phyloP scores from a whole-genome alignment of 37 sponge, comb jelly and placozoan genomes.

The Geodia barretti region DNA sequence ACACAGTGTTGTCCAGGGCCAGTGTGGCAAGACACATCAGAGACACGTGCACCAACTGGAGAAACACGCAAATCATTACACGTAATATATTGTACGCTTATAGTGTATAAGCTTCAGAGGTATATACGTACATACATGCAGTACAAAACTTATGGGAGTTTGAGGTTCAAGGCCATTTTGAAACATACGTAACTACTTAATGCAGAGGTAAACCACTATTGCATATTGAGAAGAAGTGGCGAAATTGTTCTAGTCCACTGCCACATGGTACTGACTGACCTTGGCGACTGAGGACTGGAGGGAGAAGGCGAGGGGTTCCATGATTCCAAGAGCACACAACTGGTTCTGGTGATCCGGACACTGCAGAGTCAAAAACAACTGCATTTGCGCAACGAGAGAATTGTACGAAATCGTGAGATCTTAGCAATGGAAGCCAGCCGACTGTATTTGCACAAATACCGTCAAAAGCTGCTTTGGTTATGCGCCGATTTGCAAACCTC shows the following conservation, averaged over 20 bases:
- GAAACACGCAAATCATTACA: not conserved
- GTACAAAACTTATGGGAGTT: no score
- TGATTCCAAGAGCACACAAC: conserved; percentile 22
- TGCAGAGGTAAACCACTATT: no score
- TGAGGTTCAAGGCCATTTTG: no score
- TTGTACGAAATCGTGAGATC: not conserved
- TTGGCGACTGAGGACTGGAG: conserved; percentile 23
- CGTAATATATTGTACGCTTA: no score
- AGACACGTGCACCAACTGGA: conserved; percentile 23
- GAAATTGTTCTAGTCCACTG: no score
- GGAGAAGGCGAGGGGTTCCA: not conserved
- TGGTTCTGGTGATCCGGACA: conserved; percentile 35
- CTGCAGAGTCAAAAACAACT: conserved; percentile 10
- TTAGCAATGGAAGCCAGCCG: not conserved
- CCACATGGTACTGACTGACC: no score
- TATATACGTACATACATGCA: no score
- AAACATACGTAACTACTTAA: no score
- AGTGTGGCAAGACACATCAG: conserved; percentile 37
- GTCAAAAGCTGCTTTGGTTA: no score
- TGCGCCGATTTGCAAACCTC: no score
- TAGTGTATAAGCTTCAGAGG: no score
- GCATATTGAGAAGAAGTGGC: no score
- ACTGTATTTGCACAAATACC: not conserved
- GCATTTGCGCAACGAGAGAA: not conserved
- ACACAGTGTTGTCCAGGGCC: conserved; percentile 5